phyloP scores from a whole-genome alignment of 1,140 invertebrate genomes.

The Cotesia glomerata region DNA sequence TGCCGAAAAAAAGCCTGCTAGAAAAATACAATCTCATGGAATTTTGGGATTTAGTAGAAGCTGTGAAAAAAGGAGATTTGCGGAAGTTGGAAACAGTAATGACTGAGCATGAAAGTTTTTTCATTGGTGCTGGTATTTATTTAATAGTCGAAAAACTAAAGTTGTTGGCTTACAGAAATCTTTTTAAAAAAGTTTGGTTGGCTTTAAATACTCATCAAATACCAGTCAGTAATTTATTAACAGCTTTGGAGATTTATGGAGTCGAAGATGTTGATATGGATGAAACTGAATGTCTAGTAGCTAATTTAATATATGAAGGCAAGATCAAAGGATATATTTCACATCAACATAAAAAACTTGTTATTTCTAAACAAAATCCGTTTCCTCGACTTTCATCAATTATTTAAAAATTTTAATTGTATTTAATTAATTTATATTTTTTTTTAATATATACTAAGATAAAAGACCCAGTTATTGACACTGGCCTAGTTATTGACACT shows the following conservation, averaged over 20 bases:
- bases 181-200: slow-evolving; percentile 94
- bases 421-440: too few relatives aligned
- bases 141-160: slow-evolving; percentile 96
- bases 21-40: slow-evolving; percentile 90
- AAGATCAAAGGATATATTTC: slow-evolving; percentile 98
- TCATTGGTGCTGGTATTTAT: slow-evolving; percentile 95
- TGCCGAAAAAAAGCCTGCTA: slow-evolving; percentile 81
- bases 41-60: slow-evolving; percentile 86
- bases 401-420: slow-evolving; percentile 28
- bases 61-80: slow-evolving; percentile 90
- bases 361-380: slow-evolving; percentile 96
- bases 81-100: slow-evolving; percentile 84
- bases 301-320: slow-evolving; percentile 94
- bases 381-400: slow-evolving; percentile 77
- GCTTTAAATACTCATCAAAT: slow-evolving; percentile 90
- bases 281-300: slow-evolving; percentile 94
- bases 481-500: too few relatives aligned
- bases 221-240: slow-evolving; percentile 81
- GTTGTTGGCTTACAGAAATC: slow-evolving; percentile 92
- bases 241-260: slow-evolving; percentile 80
- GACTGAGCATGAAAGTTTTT: slow-evolving; percentile 86
- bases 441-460: too few relatives aligned
- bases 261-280: slow-evolving; percentile 88
- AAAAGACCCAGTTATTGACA: too few relatives aligned
- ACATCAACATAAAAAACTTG: slow-evolving; percentile 94